phyloP scores from a whole-genome alignment of 2,888 invertebrate species.

The Punctoribates punctum region DNA sequence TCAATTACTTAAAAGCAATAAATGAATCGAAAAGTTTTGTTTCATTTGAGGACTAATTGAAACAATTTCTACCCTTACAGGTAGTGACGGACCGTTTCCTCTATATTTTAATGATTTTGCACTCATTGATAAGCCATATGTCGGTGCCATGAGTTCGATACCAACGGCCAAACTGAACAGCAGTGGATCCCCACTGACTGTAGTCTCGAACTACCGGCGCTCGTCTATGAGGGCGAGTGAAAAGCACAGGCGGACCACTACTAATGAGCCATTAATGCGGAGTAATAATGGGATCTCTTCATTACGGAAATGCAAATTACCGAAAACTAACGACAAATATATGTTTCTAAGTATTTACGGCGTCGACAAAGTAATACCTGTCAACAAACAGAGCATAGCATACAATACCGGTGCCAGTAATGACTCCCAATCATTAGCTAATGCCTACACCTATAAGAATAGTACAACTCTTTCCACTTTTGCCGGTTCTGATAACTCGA shows the following conservation, averaged over 20 bases:
- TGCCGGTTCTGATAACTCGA: slow-evolving; percentile 12
- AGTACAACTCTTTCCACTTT: slow-evolving; percentile 28
- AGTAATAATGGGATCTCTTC: not conserved
- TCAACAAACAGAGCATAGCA: not conserved
- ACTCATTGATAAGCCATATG: slow-evolving; percentile 39
- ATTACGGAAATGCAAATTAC: slow-evolving; percentile 24
- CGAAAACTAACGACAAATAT: slow-evolving; percentile 30
- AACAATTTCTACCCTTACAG: not conserved
- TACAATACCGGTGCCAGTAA: not conserved
- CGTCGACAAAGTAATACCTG: slow-evolving; percentile 34
- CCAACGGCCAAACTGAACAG: slow-evolving; percentile 27
- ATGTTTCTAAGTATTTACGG: slow-evolving; percentile 35
- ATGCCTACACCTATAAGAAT: slow-evolving; percentile 22
- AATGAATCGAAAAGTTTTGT: too few relatives aligned
- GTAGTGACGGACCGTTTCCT: slow-evolving; percentile 29
- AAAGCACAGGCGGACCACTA: not conserved
- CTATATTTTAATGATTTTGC: slow-evolving; percentile 39
- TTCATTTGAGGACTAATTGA: too few relatives aligned
- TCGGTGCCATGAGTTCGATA: slow-evolving; percentile 35
- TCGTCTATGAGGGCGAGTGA: slow-evolving; percentile 13
- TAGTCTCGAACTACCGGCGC: slow-evolving; percentile 25
- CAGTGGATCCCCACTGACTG: slow-evolving; percentile 18
- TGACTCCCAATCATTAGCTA: slow-evolving; percentile 4
- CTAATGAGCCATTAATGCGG: slow-evolving; percentile 24
- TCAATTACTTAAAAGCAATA: not conserved